Percentiles rank a stretch among this genome's conserved stretches.
Evolutionary conservation across 2,113 vertebrate species (phyloP).

Genomic region (Cephalopterus ornatus): DNA sequence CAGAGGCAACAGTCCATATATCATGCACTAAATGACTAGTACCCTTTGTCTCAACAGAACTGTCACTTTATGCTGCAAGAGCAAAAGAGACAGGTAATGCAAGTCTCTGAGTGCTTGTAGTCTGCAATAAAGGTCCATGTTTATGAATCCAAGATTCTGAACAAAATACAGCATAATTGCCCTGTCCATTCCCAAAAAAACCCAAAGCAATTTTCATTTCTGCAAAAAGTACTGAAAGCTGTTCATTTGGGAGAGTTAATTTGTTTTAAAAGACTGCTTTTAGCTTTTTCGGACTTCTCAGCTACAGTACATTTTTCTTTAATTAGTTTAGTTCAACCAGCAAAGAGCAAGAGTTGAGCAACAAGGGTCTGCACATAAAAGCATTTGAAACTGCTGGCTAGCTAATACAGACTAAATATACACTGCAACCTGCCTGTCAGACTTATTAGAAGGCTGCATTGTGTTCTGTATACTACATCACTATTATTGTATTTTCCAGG

Average conservation of each 20-base stretch:
- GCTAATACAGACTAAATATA: conserved; percentile 28
- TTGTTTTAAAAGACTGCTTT: background rate
- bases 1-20: background rate
- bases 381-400: background rate
- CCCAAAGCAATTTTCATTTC: background rate
- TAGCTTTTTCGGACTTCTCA: background rate
- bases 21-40: background rate
- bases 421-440: conserved; percentile 32
- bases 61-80: background rate
- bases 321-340: conserved; percentile 24
- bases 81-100: background rate
- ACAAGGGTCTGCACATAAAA: background rate
- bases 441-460: conserved; percentile 24
- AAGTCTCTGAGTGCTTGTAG: background rate
- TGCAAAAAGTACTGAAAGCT: background rate
- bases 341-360: background rate
- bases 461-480: conserved; percentile 21
- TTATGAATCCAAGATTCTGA: background rate
- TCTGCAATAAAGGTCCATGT: background rate
- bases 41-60: background rate
- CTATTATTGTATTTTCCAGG: conserved; percentile 39
- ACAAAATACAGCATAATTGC: background rate
- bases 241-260: background rate
- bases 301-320: background rate
- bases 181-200: background rate